Conservation (phyloP, 2,113 vertebrate genomes). For the Acrocephalus arundinaceus region DNA sequence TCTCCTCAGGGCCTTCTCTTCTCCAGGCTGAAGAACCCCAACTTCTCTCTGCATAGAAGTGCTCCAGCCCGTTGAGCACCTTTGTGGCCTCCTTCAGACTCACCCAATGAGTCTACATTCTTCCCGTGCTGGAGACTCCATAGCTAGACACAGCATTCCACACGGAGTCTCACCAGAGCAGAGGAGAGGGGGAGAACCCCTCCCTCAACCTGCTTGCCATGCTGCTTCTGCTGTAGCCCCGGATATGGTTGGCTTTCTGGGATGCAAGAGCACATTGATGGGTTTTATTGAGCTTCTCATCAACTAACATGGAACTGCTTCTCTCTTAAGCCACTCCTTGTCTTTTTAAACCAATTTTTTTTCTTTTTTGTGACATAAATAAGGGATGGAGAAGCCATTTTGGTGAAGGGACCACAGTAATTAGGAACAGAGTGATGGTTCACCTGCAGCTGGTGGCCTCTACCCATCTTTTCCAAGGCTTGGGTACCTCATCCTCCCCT, state of each 20-base stretch:
- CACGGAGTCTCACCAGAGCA: neutral
- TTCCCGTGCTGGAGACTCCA: neutral
- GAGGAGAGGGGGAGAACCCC: neutral
- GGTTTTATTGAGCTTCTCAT: neutral
- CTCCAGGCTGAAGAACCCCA: neutral
- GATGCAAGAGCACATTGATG: neutral
- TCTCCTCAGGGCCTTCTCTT: neutral
- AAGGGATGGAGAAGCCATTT: neutral
- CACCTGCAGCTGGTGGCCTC: neutral
- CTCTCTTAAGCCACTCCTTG: neutral
- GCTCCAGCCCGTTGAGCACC: neutral
- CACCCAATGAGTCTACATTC: neutral
- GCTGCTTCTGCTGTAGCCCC: neutral
- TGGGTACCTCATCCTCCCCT: neutral
- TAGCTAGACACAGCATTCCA: neutral
- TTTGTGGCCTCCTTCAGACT: neutral
- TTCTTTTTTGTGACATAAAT: accelerated
- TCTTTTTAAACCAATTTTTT: neutral
- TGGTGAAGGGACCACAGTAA: neutral
- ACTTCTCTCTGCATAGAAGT: neutral
- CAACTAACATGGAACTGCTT: neutral
- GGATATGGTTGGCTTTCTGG: neutral
- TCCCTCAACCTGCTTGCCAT: neutral
- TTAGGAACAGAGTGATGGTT: neutral
- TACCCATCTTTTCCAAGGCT: neutral